Base-by-base conservation (phyloP, 2,797 vertebrate genomes). In the Meda fulgida region DNA sequence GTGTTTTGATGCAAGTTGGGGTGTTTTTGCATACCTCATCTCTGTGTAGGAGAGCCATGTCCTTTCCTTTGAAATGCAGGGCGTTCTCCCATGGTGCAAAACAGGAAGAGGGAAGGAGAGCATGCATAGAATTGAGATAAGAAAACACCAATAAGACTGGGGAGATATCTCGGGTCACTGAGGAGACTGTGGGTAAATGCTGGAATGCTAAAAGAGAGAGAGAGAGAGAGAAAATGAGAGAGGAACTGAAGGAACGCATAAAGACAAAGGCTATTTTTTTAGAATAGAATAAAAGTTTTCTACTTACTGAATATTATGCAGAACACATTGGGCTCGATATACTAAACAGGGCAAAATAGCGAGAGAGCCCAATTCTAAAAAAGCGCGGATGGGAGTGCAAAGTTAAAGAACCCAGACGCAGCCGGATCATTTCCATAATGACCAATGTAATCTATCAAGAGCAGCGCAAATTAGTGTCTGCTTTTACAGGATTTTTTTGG, bases 51-150 rank as follows among this genome's bases (percentile, higher is more conserved):
- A 75, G 76, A 66, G 38, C 19, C 1, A 21, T n/a, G 55, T 73
- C 40, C 38, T 63, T 65, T 38, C 43, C 29, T 76, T 55, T 31
- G 36, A 78, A 67, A 78, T 40, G 36, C 34, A n/a, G 48, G 11
- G 48, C 13, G 19, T 70, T 63, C 18, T 84, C 48, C 48, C 5
- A 8, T 43, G n/a, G 63, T 69, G n/a, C 63, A 84, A 78, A 78
- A 78, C 82, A 70, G 81, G 72, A 77, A 84, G 46, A 65, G 72
- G 23, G n/a, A 77, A 53, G 16, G 34, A 67, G 31, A 31, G 26
- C 51, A 58, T 14, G 58, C 48, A 55, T 18, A 0, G 21, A 70
- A 21, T 29, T 55, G 48, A 55, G 63, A 84, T 84, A 84, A 84
- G 36, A 23, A 21, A 19, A 78, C n/a, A 69, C n/a, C n/a, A 77